Conservation (phyloP, 2,113 vertebrate species). For the Mormyrus lacerda region DNA sequence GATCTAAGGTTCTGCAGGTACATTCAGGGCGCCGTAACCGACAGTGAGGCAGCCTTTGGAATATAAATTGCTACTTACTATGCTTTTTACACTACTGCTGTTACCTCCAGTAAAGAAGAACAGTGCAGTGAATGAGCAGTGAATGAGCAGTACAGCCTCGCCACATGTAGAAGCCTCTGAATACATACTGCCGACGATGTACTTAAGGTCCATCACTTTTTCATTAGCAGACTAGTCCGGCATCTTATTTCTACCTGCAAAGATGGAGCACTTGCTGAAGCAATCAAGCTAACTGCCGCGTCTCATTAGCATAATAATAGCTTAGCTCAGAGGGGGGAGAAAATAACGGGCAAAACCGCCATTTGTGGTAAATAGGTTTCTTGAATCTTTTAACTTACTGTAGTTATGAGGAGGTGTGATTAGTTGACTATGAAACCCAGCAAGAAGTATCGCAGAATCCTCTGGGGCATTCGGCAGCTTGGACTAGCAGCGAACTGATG, state of each 20-base stretch:
- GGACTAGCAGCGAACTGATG: conserved; percentile 28
- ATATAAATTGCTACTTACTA: conserved; percentile 18
- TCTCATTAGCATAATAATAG: not conserved
- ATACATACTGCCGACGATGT: not conserved
- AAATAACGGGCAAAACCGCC: conserved; percentile 28
- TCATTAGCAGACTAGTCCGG: not conserved
- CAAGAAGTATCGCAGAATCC: conserved; percentile 45
- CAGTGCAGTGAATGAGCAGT: not conserved
- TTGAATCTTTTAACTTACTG: conserved; percentile 7
- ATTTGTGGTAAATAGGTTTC: not conserved
- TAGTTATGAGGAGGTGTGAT: conserved; percentile 46
- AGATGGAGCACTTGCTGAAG: conserved; percentile 30
- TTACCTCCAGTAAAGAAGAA: not conserved
- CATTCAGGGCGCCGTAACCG: too few relatives aligned
- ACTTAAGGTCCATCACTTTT: not conserved
- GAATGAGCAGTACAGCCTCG: not conserved
- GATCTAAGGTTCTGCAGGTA: not conserved
- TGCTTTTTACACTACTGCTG: not conserved
- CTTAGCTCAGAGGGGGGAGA: not conserved
- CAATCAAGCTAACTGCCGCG: not conserved
- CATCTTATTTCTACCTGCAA: conserved; percentile 13
- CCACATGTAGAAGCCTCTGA: not conserved
- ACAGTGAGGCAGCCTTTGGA: not conserved
- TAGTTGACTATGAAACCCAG: conserved; percentile 40
- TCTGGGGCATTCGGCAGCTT: conserved; percentile 33